These are phyloP conservation scores for Vireo altiloquus DNA, from an alignment of 2,113 vertebrate species.

Conservation along the genomic window DNA sequence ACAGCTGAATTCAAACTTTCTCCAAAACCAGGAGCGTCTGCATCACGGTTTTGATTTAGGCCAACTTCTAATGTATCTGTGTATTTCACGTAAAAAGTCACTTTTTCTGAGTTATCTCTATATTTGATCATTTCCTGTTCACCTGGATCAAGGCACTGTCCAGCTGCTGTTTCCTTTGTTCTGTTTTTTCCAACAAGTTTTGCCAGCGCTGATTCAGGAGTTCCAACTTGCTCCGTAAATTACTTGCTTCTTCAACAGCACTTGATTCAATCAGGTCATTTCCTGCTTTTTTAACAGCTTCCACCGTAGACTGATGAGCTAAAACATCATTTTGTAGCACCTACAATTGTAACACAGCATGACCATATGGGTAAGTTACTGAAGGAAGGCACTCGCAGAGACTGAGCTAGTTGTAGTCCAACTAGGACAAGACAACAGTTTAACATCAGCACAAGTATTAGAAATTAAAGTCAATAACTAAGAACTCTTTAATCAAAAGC, in stretches of 20 bases:
- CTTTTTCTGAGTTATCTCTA: background rate
- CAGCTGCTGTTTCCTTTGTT: conserved; percentile 88
- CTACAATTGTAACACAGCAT: conserved; percentile 66
- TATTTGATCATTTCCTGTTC: conserved; percentile 23
- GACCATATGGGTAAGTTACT: background rate
- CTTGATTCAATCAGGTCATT: conserved; percentile 89
- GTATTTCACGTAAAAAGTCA: background rate
- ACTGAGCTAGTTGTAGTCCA: background rate
- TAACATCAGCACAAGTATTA: background rate
- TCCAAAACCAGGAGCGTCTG: background rate
- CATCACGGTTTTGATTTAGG: background rate
- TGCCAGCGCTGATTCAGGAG: conserved; percentile 91
- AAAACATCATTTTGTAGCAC: conserved; percentile 95
- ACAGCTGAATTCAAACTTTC: background rate
- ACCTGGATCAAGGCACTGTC: conserved; percentile 92
- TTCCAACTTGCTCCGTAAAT: conserved; percentile 87
- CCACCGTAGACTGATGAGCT: conserved; percentile 91
- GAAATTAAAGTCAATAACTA: background rate
- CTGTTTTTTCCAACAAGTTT: conserved; percentile 87
- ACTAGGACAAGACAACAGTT: background rate
- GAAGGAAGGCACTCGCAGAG: background rate
- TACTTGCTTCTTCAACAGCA: conserved; percentile 92
- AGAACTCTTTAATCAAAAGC: background rate
- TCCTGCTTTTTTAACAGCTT: conserved; percentile 93
- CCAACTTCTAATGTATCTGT: background rate